Evolutionary conservation across 2,113 vertebrate species (phyloP).

Genomic region (Neoarius graeffei): DNA sequence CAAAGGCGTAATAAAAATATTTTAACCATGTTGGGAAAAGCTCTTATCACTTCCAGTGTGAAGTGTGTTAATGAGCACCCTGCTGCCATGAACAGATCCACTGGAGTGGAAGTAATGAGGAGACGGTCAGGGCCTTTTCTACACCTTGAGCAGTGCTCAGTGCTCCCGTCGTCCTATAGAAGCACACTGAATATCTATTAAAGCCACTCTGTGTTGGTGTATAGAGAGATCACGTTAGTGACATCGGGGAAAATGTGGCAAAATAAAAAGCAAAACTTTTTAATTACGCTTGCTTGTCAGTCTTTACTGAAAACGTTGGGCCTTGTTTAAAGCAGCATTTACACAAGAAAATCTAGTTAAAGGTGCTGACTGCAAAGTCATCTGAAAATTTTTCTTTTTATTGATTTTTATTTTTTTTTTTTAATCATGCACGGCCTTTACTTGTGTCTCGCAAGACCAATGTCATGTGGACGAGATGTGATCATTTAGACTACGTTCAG

Average conservation of each 20-base stretch:
- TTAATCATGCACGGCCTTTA: too few species aligned
- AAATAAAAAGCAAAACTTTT: neutral
- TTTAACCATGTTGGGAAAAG: neutral
- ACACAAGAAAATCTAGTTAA: too few species aligned
- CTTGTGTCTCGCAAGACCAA: too few species aligned
- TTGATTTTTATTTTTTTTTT: too few species aligned
- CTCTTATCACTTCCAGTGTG: neutral
- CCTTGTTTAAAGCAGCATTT: neutral
- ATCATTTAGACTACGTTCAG: too few species aligned
- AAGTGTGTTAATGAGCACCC: conserved; percentile 5
- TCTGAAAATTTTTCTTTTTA: too few species aligned
- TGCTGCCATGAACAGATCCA: neutral
- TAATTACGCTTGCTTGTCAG: neutral
- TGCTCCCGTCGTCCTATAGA: neutral
- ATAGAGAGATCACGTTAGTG: neutral
- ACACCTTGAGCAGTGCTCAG: neutral
- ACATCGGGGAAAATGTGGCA: neutral
- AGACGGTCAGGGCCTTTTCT: neutral
- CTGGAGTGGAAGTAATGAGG: conserved; percentile 22
- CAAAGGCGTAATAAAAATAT: neutral
- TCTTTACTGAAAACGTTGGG: neutral
- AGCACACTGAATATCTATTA: neutral
- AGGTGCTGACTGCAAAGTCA: too few species aligned
- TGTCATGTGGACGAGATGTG: too few species aligned
- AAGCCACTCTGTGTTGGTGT: neutral